These are phyloP conservation scores for Genyomyrus donnyi DNA, from an alignment of 2,113 vertebrate species.

Conservation along the genomic window DNA sequence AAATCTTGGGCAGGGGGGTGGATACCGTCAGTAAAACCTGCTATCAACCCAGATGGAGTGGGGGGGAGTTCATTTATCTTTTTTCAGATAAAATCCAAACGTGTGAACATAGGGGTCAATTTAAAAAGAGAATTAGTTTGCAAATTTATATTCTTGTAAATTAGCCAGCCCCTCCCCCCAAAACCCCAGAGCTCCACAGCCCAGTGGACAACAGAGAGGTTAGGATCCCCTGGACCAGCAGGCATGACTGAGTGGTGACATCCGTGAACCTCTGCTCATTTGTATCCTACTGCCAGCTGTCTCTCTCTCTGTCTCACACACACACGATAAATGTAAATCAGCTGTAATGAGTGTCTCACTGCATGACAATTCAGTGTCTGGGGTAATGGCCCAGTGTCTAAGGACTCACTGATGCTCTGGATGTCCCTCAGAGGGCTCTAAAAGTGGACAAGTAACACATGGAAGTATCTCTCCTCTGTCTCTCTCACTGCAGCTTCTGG, in stretches of 20 bases:
- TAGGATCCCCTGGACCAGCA: background rate
- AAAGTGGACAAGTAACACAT: background rate
- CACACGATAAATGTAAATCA: background rate
- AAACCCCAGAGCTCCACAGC: background rate
- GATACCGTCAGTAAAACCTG: background rate
- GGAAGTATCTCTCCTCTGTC: background rate
- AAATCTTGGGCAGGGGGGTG: background rate
- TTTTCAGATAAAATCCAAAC: background rate
- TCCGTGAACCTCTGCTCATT: background rate
- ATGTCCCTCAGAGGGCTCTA: background rate
- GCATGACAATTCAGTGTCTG: background rate
- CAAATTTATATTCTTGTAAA: background rate
- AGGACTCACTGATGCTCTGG: background rate
- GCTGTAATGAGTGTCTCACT: background rate
- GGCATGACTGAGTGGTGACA: background rate
- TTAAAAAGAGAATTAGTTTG: background rate
- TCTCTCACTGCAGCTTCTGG: background rate
- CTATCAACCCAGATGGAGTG: background rate
- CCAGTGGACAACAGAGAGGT: background rate
- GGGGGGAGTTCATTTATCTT: background rate
- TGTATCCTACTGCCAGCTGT: background rate
- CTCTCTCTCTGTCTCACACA: background rate
- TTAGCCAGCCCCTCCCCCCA: background rate
- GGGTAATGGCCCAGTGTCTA: background rate
- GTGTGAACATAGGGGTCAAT: background rate